These are phyloP conservation scores for Dorcus hopei DNA, from an alignment of 2,888 invertebrate genomes.

Conservation along the genomic window DNA sequence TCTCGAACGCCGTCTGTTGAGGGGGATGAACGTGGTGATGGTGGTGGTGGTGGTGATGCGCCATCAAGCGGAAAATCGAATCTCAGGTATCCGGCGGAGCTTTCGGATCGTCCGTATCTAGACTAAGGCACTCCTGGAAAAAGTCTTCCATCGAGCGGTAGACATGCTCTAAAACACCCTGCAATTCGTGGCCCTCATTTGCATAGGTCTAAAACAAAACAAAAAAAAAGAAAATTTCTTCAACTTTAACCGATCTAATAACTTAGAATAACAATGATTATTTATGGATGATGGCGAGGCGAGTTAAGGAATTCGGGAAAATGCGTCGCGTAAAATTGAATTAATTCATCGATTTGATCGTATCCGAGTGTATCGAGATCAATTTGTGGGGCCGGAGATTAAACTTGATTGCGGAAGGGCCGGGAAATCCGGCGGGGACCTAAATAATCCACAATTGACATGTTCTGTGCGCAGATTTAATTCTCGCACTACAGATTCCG, in stretches of 20 bases:
- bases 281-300: not conserved
- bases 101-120: slow-evolving; percentile 74
- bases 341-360: not conserved
- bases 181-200: slow-evolving; percentile 82
- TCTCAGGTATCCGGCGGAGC: slow-evolving; percentile 55
- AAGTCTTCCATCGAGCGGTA: slow-evolving; percentile 93
- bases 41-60: slow-evolving; percentile 8
- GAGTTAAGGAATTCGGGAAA: not conserved
- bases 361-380: not conserved
- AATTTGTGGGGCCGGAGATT: not conserved
- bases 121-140: slow-evolving; percentile 84
- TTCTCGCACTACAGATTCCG: no score
- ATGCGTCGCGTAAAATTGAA: not conserved
- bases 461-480: no score
- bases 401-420: not conserved
- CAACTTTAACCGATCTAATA: not conserved
- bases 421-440: no score
- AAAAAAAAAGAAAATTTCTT: not conserved
- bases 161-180: slow-evolving; percentile 83
- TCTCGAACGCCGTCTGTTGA: slow-evolving; percentile 23
- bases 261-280: no score
- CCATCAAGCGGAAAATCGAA: slow-evolving; percentile 14
- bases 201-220: slow-evolving; percentile 75
- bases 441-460: no score
- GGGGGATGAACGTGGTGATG: slow-evolving; percentile 14